Evolutionary conservation across 2,888 invertebrate species (phyloP), one percentile per base, ranked within the genome.

Genomic region (Leucozona laternaria): DNA sequence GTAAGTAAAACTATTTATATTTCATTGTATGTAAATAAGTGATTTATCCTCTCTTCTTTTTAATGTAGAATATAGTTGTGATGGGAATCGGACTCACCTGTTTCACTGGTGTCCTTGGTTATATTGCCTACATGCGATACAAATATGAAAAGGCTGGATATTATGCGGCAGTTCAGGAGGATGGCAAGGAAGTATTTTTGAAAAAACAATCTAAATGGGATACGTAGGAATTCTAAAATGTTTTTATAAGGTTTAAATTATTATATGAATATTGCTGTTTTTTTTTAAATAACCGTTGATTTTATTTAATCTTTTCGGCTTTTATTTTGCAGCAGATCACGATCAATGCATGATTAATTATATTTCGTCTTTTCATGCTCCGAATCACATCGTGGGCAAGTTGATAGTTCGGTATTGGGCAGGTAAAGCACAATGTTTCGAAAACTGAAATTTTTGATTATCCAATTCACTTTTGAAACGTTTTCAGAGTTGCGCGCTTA

Each of bases 201-300:
- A 96, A 96, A 91, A 96, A 95, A 91, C 94, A 94, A 91, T 97
- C 97, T 0, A 96, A 95, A 92, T 97, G 97, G 97, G 95, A 96
- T 37, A 88, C 81, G 10, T 91, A 88, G 82, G 90, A 28, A 40
- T 17, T 22, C 37, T 37, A 13, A 20, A 34, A 17, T 17, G 48
- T 34, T 17, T 5, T 58, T 34, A 20, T 34, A 17, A 34, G 4
- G 0, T 37, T 17, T 13, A 15, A 20, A 37, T 22, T 13, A 37
- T n/a, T n/a, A 28, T 55, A 15, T 53, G n/a, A 45, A 45, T 45
- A 45, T 45, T 40, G 6, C 1, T n/a, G 10, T 15, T 31, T 6
- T 11, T n/a, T 6, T 31, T 17, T 11, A 11, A 48, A 13, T 48
- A 22, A 11, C 5, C 3, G 13, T 15, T 11, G 11, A 4, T 40